These are phyloP conservation scores for Sarcophaga subvicina DNA, from an alignment of 2,888 invertebrate species.

Conservation along the genomic window DNA sequence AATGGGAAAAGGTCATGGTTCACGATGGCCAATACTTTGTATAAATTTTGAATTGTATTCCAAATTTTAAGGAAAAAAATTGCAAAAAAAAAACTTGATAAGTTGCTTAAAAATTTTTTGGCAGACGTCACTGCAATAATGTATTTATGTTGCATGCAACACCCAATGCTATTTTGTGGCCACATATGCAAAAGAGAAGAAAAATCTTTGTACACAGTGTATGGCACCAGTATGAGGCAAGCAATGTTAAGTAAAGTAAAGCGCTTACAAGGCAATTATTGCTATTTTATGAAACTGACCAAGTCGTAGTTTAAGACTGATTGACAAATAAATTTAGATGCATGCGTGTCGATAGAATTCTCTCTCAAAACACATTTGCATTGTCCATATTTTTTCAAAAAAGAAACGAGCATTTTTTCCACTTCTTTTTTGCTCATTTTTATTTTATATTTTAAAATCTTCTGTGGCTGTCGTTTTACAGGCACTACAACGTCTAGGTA, in stretches of 20 bases:
- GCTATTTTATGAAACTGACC: constrained; percentile 70
- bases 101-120: neutral
- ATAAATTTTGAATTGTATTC: no score
- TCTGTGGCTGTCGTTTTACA: constrained; percentile 29
- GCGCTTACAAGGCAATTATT: constrained; percentile 70
- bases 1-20: no score
- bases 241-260: constrained; percentile 51
- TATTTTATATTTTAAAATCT: neutral
- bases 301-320: constrained; percentile 70
- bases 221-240: neutral
- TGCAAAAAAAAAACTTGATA: no score
- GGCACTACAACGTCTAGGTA: neutral
- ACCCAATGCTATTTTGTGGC: neutral
- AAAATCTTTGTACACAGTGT: neutral
- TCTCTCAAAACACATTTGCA: constrained; percentile 64
- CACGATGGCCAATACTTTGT: no score
- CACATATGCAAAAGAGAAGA: neutral
- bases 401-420: neutral
- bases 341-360: constrained; percentile 70
- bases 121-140: constrained; percentile 31
- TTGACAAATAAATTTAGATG: constrained; percentile 70
- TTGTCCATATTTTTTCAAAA: constrained; percentile 36
- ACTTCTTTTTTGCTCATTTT: neutral
- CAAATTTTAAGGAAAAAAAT: no score
- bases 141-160: constrained; percentile 63